Percentiles rank a stretch among this genome's conserved stretches.
These are phyloP conservation scores for Gnathochromis pfefferi DNA, from an alignment of 2,113 vertebrate species.

Conservation along the genomic window DNA sequence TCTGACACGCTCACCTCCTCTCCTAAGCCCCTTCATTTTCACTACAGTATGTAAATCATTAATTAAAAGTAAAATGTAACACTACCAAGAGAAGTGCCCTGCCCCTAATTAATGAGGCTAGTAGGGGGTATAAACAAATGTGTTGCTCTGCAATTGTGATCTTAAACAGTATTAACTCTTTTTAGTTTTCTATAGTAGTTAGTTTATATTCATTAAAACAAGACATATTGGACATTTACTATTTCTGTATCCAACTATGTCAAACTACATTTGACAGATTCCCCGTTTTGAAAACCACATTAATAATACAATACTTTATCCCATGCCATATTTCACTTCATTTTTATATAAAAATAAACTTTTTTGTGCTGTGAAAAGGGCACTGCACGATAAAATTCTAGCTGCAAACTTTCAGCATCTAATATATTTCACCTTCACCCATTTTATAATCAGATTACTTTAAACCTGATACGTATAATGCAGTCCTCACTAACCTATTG, in stretches of 20 bases:
- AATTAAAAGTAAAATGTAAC: constrained; percentile 22
- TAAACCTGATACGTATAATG: background rate
- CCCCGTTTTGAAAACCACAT: background rate
- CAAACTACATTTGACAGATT: background rate
- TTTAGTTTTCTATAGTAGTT: background rate
- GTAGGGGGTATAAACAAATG: background rate
- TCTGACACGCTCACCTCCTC: background rate
- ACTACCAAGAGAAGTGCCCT: background rate
- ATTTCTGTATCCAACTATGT: background rate
- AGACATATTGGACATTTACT: background rate
- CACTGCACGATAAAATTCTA: background rate
- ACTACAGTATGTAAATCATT: constrained; percentile 5
- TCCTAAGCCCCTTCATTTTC: background rate
- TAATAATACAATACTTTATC: background rate
- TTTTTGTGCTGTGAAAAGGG: background rate
- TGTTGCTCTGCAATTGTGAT: background rate
- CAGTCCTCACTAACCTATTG: background rate
- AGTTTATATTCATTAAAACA: background rate
- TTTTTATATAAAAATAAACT: background rate
- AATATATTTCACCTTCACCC: background rate
- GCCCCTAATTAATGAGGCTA: background rate
- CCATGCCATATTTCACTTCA: background rate
- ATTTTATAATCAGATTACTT: constrained; percentile 41
- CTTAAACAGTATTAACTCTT: background rate
- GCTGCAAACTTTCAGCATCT: background rate